A percentile compares a stretch with the other conserved stretches of the same genome.
These are phyloP conservation scores for Peromyscus maniculatus DNA, from an alignment of 2,113 vertebrate species.

Conservation along the genomic window DNA sequence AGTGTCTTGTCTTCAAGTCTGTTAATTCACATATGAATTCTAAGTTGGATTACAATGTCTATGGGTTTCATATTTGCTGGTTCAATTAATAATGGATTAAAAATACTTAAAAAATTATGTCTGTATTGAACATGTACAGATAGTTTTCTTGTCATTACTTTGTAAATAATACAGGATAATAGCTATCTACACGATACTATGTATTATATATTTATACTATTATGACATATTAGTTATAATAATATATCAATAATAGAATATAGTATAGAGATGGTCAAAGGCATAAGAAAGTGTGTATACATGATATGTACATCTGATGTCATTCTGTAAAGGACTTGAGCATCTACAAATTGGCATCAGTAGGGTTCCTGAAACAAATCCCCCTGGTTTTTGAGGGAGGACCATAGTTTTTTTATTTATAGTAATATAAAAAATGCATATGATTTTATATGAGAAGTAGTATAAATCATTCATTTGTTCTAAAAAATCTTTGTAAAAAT, in stretches of 20 bases:
- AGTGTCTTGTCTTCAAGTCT: neutral
- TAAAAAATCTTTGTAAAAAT: neutral
- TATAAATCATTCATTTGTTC: neutral
- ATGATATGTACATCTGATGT: neutral
- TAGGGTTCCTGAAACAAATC: neutral
- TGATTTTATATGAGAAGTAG: neutral
- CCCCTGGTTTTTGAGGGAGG: neutral
- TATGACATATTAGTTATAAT: neutral
- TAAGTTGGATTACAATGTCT: neutral
- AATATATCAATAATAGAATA: neutral
- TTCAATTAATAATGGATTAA: neutral
- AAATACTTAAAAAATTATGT: neutral
- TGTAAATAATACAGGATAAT: neutral
- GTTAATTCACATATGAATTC: slow-evolving; percentile 21
- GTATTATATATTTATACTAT: neutral
- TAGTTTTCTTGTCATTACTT: neutral
- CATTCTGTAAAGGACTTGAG: neutral
- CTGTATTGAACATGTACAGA: neutral
- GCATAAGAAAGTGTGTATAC: neutral
- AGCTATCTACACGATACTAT: neutral
- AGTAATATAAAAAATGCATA: neutral
- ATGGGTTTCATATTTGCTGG: neutral
- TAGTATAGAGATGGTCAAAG: neutral
- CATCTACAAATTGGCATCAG: neutral
- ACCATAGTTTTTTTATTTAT: neutral